Base-by-base conservation (phyloP, 2,797 vertebrate genomes). In the Ficedula albicollis region DNA sequence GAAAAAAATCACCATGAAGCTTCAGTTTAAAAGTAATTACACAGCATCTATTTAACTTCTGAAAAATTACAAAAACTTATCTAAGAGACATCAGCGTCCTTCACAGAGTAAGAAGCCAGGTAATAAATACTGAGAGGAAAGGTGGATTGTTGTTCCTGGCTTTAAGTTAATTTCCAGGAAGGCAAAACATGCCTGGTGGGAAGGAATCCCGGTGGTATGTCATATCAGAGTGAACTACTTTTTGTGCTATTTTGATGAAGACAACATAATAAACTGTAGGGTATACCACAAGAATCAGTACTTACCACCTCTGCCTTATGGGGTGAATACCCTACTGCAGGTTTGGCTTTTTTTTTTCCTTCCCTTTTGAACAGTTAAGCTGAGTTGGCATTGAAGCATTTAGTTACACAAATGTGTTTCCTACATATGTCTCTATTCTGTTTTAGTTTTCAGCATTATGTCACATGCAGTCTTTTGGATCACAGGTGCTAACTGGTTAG, bases 21-120 rank as follows among this genome's bases (percentile, higher is more conserved):
- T 85, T 96, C 60, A 55, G 73, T 94, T 93, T 92, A 81, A 76
- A 96, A 92, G 68, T 90, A 95, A 95, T 97, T 94, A 84, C 60
- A 29, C 16, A 79, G 66, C 77, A 81, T 84, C 84, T 93, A 84
- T 96, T 75, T 87, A 87, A 73, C 51, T 87, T 90, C 83, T 96
- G 91, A 93, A 89, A 90, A 91, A 97, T 93, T 67, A 70, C 49
- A 52, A 56, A 82, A 93, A 54, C 1, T 0, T 51, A 21, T 77
- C 22, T 56, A 34, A 68, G 73, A 86, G 73, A 80, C 78, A 78
- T 77, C 70, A 72, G 29, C 29, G 29, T 93, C 87, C 63, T 93
- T 95, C 56, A 67, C 70, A 79, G 46, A 54, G 51, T 62, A 75
- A 91, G 90, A 89, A 92, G 54, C 77, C 54, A 7, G 56, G 66